A percentile compares a stretch with the other conserved stretches of the same genome.
Evolutionary conservation across 2,113 vertebrate genomes (phyloP).

Genomic region (Thamnaconus septentrionalis): DNA sequence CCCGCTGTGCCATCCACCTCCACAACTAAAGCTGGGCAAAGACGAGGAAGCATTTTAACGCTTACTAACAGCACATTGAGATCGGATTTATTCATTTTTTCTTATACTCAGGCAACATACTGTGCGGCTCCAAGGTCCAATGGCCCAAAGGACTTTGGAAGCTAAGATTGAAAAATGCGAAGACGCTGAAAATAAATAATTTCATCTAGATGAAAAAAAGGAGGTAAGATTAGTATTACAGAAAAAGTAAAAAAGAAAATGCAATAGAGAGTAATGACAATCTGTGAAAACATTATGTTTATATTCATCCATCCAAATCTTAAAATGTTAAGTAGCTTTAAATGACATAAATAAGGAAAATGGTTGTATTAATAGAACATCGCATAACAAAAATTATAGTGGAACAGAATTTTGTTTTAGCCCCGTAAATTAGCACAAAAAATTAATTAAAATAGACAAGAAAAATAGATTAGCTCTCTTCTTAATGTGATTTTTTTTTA

Average conservation of each 20-base stretch:
- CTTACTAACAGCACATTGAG: not conserved
- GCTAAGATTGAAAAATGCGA: slow-evolving; percentile 29
- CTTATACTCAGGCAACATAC: slow-evolving; percentile 26
- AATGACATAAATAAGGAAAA: too few relatives aligned
- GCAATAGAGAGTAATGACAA: not conserved
- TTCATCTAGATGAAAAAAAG: slow-evolving; percentile 50
- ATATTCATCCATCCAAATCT: not conserved
- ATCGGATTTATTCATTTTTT: not conserved
- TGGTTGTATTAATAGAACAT: too few relatives aligned
- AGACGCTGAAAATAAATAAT: slow-evolving; percentile 3
- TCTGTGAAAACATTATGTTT: not conserved
- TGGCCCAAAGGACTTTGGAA: slow-evolving; percentile 15
- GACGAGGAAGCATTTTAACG: not conserved
- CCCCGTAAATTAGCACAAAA: too few relatives aligned
- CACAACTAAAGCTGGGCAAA: slow-evolving; percentile 55
- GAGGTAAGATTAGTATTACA: not conserved
- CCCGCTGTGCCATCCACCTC: slow-evolving; percentile 42
- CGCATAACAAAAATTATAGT: too few relatives aligned
- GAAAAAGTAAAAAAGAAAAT: not conserved
- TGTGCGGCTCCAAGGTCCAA: slow-evolving; percentile 57
- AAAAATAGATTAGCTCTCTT: too few relatives aligned
- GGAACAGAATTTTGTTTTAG: too few relatives aligned
- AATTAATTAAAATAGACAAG: too few relatives aligned
- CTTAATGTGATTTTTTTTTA: too few relatives aligned
- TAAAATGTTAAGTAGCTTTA: too few relatives aligned